Conservation (phyloP, 1,140 invertebrate species). For the Archegozetes longisetosus region DNA sequence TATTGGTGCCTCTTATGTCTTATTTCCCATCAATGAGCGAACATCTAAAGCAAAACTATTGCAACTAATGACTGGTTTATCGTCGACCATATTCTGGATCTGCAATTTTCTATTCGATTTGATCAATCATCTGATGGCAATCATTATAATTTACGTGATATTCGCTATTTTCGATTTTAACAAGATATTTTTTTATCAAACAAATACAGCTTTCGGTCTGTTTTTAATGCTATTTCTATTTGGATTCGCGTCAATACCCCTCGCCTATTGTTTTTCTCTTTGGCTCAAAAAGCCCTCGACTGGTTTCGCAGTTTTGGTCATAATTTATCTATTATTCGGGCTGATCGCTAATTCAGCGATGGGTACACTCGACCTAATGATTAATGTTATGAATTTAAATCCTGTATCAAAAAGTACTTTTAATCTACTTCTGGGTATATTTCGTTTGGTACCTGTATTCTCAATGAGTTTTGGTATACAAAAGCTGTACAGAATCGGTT, state of each 20-base stretch:
- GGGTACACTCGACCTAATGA: not conserved
- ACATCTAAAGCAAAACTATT: slow-evolving; percentile 21
- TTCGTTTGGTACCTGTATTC: slow-evolving; percentile 5
- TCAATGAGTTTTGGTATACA: slow-evolving; percentile 7
- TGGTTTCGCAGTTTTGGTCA: slow-evolving; percentile 18
- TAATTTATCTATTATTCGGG: slow-evolving; percentile 13
- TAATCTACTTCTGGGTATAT: not conserved
- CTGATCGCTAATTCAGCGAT: not conserved
- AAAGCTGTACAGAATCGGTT: slow-evolving; percentile 7
- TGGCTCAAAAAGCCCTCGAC: slow-evolving; percentile 7
- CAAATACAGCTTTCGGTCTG: not conserved
- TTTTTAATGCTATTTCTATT: slow-evolving; percentile 19
- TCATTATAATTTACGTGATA: not conserved
- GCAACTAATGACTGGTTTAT: slow-evolving; percentile 21
- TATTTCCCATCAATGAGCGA: slow-evolving; percentile 21
- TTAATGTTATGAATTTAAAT: not conserved
- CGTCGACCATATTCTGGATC: slow-evolving; percentile 15
- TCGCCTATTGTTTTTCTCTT: slow-evolving; percentile 19
- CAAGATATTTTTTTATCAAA: slow-evolving; percentile 5
- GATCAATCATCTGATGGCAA: not conserved
- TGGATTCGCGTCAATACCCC: slow-evolving; percentile 20
- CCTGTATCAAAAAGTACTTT: not conserved
- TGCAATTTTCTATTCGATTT: slow-evolving; percentile 20
- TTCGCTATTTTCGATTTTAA: slow-evolving; percentile 4
- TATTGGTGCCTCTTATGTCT: slow-evolving; percentile 17